Evolutionary conservation across 2,888 invertebrate species (phyloP), one percentile per base, ranked within the genome.

Genomic region (Oithona nana): DNA sequence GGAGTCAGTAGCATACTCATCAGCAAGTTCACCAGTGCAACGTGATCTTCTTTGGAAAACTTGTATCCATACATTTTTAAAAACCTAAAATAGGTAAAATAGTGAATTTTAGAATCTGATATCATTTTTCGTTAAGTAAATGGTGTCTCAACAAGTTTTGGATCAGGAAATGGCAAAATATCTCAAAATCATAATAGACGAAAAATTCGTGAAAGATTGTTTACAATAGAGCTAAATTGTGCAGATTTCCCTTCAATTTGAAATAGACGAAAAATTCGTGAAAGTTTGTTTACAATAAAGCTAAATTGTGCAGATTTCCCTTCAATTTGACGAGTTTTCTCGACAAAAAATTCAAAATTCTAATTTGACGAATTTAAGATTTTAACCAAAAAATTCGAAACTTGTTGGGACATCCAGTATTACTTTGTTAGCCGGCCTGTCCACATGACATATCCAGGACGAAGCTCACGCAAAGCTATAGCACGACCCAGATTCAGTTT

Each of bases 21-120:
- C 16, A 56, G 4, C 11, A 62, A 26, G 69, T 87, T 83, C 55
- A 93, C 80, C 57, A 94, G 78, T 22, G 79, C 75, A 58, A 93
- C 78, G 72, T 94, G 93, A 71, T 93, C 92, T 67, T 86, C 84
- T 73, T 92, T 93, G 1, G 84, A 83, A 74, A 94, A 90, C 71
- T 87, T 88, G 66, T 84, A 73, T 4, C 88, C 88, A 76, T 88
- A 88, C 64, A 89, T 76, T 69, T 82, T 80, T 61, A 92, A 80
- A 70, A 88, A 93, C 69, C 90, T 92, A 74, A 39, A 39, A 39
- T 39, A 16, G 39, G 39, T 39, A 13, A 39, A 13, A 8, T 39
- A 39, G 11, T 13, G 39, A 39, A 16, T 39, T 39, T 39, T 8
- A 39, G 8, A n/a, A n/a, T n/a, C n/a, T n/a, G n/a, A n/a, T n/a